A percentile compares a stretch with the other conserved stretches of the same genome.
Evolutionary conservation across 2,113 vertebrate species (phyloP).

Genomic region (Tonatia bakeri): DNA sequence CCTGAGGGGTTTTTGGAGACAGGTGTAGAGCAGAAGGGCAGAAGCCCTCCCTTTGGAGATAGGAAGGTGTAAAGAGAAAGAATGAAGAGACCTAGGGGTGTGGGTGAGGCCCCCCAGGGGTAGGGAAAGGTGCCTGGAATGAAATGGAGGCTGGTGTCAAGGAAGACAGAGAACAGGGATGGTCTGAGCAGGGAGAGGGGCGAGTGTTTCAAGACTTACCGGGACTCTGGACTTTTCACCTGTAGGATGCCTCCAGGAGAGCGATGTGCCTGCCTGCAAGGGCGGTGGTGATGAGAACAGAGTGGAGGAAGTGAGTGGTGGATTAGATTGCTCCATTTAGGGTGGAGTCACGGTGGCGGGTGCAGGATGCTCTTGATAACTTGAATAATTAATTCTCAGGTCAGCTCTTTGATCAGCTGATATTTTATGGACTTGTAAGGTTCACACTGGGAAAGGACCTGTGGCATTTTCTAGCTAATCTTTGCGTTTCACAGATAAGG

Average conservation of each 20-base stretch:
- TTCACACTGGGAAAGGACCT: background rate
- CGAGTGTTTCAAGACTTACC: constrained; percentile 41
- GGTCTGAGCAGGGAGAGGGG: background rate
- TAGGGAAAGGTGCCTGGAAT: background rate
- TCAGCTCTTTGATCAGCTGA: background rate
- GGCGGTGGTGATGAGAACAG: background rate
- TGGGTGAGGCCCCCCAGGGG: background rate
- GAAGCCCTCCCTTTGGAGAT: background rate
- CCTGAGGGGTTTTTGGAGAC: background rate
- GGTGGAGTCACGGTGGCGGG: constrained; percentile 29
- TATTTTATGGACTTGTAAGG: background rate
- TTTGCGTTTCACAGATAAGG: background rate
- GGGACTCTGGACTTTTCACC: constrained; percentile 22
- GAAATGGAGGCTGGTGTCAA: background rate
- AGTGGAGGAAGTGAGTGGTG: constrained; percentile 54
- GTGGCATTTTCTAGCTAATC: background rate
- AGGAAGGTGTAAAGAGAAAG: background rate
- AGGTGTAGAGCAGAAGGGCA: background rate
- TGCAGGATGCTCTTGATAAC: background rate
- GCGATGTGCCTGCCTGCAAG: background rate
- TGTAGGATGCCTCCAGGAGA: constrained; percentile 12
- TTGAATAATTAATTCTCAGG: constrained; percentile 31
- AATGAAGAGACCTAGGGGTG: background rate
- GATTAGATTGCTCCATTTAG: constrained; percentile 48
- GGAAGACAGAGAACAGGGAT: background rate